phyloP scores from a whole-genome alignment of 2,113 vertebrate genomes.

The Fregetta grallaria region DNA sequence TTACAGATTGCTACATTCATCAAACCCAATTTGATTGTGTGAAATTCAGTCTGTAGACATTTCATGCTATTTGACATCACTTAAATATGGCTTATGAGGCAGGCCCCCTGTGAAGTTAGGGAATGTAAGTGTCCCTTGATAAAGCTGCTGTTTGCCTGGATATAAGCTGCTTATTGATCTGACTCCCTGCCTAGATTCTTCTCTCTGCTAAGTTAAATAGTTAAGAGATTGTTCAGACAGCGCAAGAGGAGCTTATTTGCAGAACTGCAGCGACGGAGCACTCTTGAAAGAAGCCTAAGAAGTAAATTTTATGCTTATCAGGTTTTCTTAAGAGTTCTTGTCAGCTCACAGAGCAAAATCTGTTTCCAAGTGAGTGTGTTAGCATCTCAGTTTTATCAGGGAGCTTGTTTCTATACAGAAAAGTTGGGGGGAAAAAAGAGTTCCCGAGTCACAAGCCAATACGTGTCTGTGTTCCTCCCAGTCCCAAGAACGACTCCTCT shows the following conservation, averaged over 20 bases:
- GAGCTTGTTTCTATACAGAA: neutral
- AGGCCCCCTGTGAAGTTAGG: neutral
- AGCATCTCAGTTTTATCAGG: neutral
- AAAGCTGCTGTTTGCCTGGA: neutral
- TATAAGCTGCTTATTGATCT: neutral
- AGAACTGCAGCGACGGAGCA: neutral
- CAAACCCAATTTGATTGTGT: neutral
- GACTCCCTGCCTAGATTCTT: neutral
- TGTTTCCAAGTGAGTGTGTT: neutral
- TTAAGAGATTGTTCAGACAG: neutral
- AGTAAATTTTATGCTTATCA: neutral
- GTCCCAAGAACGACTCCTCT: neutral
- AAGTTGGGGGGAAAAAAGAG: accelerated
- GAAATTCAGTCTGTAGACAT: neutral
- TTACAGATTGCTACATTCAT: neutral
- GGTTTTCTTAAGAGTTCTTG: neutral
- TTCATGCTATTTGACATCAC: neutral
- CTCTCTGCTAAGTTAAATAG: neutral
- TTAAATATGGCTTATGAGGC: neutral
- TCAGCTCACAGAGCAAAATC: neutral
- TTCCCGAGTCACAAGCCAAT: neutral
- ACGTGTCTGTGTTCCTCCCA: neutral
- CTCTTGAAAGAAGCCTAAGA: neutral
- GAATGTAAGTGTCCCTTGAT: neutral
- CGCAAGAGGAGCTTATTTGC: neutral